phyloP scores from a whole-genome alignment of 2,888 invertebrate genomes.

The Tuberolachnus salignus region DNA sequence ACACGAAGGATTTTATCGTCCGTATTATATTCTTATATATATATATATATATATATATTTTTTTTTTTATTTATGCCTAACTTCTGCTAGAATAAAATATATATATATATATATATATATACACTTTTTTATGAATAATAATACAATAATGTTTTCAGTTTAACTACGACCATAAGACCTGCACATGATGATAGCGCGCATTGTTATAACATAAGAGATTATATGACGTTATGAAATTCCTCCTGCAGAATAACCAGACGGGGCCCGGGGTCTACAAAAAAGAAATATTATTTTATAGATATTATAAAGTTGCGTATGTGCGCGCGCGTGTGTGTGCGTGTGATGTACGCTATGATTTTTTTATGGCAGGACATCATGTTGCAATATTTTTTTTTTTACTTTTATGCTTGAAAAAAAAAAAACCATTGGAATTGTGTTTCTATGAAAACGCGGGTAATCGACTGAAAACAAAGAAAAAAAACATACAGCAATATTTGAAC shows the following conservation, averaged over 20 bases:
- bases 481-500: background rate
- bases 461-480: constrained; percentile 38
- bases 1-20: too few species aligned
- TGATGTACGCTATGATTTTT: constrained; percentile 19
- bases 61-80: too few species aligned
- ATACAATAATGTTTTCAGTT: background rate
- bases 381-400: constrained; percentile 19
- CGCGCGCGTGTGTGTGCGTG: background rate
- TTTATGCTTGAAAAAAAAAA: background rate
- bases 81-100: too few species aligned
- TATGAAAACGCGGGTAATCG: constrained; percentile 29
- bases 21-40: too few species aligned
- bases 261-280: background rate
- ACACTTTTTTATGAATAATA: background rate
- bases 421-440: background rate
- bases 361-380: constrained; percentile 5
- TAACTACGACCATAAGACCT: background rate
- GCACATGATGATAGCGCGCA: background rate
- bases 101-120: too few species aligned
- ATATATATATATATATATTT: background rate
- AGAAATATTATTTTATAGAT: constrained; percentile 19
- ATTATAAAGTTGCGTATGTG: too few species aligned
- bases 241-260: background rate
- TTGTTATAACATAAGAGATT: background rate
- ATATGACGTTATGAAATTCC: background rate